These are phyloP conservation scores for Urechis unicinctus DNA, from an alignment of 2,888 invertebrate genomes.

Conservation along the genomic window DNA sequence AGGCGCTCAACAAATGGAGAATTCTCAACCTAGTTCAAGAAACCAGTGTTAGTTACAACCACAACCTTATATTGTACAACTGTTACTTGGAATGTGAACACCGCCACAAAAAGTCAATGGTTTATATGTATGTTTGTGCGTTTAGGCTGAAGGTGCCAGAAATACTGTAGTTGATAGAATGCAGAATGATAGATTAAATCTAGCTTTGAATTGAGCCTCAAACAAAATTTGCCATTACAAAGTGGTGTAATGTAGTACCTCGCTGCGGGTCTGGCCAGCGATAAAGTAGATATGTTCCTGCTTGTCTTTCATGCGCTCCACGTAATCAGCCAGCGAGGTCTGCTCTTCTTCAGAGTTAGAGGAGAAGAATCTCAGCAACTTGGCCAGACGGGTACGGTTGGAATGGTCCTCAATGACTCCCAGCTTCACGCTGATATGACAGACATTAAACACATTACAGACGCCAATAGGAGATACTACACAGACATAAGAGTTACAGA, in stretches of 20 bases:
- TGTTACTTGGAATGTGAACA: no score
- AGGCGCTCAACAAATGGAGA: constrained; percentile 96
- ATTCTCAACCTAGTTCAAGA: constrained; percentile 64
- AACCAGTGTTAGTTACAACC: constrained; percentile 74
- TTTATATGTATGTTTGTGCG: no score
- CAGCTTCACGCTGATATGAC: constrained; percentile 68
- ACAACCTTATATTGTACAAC: no score
- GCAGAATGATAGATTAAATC: no score
- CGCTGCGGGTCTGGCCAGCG: constrained; percentile 86
- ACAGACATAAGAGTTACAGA: background rate
- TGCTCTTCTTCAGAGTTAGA: constrained; percentile 62
- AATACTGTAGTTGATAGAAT: no score
- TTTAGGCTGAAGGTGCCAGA: no score
- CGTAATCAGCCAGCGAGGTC: constrained; percentile 81
- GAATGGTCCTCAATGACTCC: constrained; percentile 97
- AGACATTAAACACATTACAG: constrained; percentile 4
- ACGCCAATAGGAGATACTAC: background rate
- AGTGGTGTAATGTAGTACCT: no score
- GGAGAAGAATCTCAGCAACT: constrained; percentile 80
- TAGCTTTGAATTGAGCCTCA: no score
- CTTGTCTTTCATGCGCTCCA: constrained; percentile 86
- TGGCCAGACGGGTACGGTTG: constrained; percentile 90
- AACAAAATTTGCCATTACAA: constrained; percentile 72
- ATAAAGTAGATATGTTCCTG: constrained; percentile 95
- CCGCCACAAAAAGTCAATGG: no score